Base-by-base conservation (phyloP, 1,140 invertebrate species). In the Drosophila truncata region DNA sequence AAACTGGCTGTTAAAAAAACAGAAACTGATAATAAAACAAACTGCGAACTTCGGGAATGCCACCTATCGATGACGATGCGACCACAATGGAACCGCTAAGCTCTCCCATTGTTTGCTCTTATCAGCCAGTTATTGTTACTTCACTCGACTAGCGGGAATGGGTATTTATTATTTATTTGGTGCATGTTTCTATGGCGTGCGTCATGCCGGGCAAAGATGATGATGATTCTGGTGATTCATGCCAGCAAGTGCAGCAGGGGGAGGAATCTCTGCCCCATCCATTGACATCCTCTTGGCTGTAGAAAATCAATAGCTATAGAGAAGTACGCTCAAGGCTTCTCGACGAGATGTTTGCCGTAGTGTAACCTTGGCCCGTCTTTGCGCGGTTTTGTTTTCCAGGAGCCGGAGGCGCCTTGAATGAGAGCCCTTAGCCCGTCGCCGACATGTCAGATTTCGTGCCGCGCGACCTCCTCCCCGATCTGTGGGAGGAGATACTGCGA, bases 401-500 rank as follows among this genome's bases (percentile, higher is more conserved):
- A 87, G 47, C 62, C 37, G 49, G 64, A 70, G 78, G 65, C 83
- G 50, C 74, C 81, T 85, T 88, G 84, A 84, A 90, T 88, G 84
- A 88, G 77, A 75, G 84, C 80, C 73, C 80, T 84, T 77, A 83
- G 64, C 63, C 74, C 71, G 82, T 66, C 71, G 82, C 70, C 71
- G 82, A 71, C 57, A 92, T 92, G 91, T 92, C 91, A 49, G 91
- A 92, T 63, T 92, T 92, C 63, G 60, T 92, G 59, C 66, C 90
- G 61, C 77, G 77, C 63, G 86, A 91, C 80, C 82, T 90, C 39
- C 55, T 91, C 59, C 69, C 80, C 50, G 95, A 95, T 71, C 93
- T 97, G 73, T 96, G 95, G 94, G 93, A 94, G 59, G 94, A 95
- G 85, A 95, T 97, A 74, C 94, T 96, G 77, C 94, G 95, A 69